Base-by-base conservation (phyloP, 2,797 vertebrate species). In the Psittacula derbiana region DNA sequence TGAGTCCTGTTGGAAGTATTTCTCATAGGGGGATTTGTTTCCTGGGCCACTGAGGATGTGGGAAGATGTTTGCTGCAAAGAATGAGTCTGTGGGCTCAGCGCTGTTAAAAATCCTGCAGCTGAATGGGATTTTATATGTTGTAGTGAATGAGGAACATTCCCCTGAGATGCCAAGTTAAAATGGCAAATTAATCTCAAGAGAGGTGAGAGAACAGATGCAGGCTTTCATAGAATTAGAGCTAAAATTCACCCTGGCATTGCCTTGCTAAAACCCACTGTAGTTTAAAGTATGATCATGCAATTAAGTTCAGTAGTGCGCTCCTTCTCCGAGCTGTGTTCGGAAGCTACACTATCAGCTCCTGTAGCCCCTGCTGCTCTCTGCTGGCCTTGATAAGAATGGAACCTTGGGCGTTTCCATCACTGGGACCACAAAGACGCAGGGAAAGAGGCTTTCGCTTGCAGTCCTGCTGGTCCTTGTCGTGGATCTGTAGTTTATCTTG, bases 341-440 rank as follows among this genome's bases (percentile, higher is more conserved):
- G 47, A 55, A 41, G 60, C 47, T 50, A 6, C 41, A 2, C 46
- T 30, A 1, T 7, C 10, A 15, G 55, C 84, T 91, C 43, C 69
- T 49, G 82, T 3, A 71, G 85, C 70, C 66, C 91, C 85, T 96
- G 82, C 96, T 96, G 95, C 95, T 95, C 95, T 49, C 95, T 95
- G 91, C 95, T 96, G 96, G 95, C 82, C 85, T 88, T 16, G 15
- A 4, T 3, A 85, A 38, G 93, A 92, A 90, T 28, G 44, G 80
- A 69, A 61, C 70, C 70, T 46, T 21, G 10, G 1, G 3, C 28
- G 4, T 58, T 70, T 43, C 36, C 52, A 6, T n/a, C 4, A 1
- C 72, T 46, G 58, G 12, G 20, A 28, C 30, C 18, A 4, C 12
- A 23, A 16, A 13, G 75, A 65, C 17, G 10, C 44, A 2, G 3